Conservation (phyloP, 1,140 invertebrate species). For the Sesamia nonagrioides region DNA sequence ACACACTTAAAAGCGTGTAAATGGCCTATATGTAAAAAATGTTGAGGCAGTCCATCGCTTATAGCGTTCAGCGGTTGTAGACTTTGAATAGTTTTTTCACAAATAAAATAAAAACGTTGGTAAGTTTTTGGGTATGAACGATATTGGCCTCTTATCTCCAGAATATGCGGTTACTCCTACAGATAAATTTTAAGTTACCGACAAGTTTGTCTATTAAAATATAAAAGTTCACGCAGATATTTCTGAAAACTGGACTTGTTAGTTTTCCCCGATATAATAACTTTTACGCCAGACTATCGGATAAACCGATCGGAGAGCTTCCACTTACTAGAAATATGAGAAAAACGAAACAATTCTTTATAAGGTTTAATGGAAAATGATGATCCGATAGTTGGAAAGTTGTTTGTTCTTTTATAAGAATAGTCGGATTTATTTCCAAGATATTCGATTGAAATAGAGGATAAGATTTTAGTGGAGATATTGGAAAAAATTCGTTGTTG, state of each 20-base stretch:
- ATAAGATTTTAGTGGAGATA: not conserved
- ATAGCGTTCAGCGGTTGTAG: too few species aligned
- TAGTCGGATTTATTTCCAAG: slow-evolving; percentile 10
- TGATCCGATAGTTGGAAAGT: slow-evolving; percentile 37
- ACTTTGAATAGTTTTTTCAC: too few species aligned
- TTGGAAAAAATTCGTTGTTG: not conserved
- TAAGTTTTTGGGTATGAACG: not conserved
- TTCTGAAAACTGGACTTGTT: slow-evolving; percentile 18
- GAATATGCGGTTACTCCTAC: not conserved
- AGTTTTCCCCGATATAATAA: slow-evolving; percentile 27
- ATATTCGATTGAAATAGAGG: slow-evolving; percentile 6
- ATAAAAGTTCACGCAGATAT: slow-evolving; percentile 22
- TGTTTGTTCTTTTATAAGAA: slow-evolving; percentile 12
- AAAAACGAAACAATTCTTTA: slow-evolving; percentile 40
- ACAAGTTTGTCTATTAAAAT: slow-evolving; percentile 27
- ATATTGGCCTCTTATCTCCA: not conserved
- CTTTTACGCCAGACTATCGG: slow-evolving; percentile 9
- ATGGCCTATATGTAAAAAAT: too few species aligned
- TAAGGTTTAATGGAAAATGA: slow-evolving; percentile 40
- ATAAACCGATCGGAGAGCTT: slow-evolving; percentile 31
- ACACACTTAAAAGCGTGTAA: too few species aligned
- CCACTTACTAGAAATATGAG: slow-evolving; percentile 36
- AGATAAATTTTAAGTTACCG: not conserved
- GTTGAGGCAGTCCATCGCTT: too few species aligned
- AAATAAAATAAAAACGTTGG: too few species aligned